Evolutionary conservation across 2,113 vertebrate genomes (phyloP), one percentile per base, ranked within the genome.

Genomic region (Ailurus styani): DNA sequence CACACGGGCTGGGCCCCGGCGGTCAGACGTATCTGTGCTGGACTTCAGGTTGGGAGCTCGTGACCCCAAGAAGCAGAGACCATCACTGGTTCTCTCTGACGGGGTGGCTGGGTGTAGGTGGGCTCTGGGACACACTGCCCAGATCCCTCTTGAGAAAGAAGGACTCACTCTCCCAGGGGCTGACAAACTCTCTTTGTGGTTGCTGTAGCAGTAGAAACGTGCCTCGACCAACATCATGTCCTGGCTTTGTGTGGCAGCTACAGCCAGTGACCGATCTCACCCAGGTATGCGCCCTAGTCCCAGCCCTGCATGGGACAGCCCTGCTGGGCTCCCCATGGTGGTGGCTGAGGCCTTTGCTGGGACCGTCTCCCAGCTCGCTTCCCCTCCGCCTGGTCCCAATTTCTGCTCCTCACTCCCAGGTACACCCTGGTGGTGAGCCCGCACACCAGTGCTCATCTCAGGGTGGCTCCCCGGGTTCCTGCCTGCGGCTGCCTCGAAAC

Each of bases 1-100:
- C 42, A 14, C 25, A 4, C 0, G 10, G 7, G 23, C 79, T 75
- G 81, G 29, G 25, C 45, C 45, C n/a, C 3, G 6, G 7, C 6
- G 1, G 20, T 7, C 42, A 45, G 40, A 20, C 42, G 5, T 18
- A 2, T 1, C 70, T 1, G 0, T 3, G 6, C 75, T 5, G 5
- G 47, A 37, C 47, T 17, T 42, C 14, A n/a, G 6, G 4, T 37
- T 37, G 15, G 78, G 57, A 50, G 55, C 57, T 68, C 7, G 2
- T 29, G 64, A 27, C 21, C 72, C 2, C 23, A 7, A 10, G 73
- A 47, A 23, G 17, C 60, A 47, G 72, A 37, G 47, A 0, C 79
- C 14, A 0, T 52, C 1, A 5, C 52, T 6, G 10, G 37, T 31
- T 37, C 14, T 73, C 47, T 42, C 68, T 31, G 42, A 18, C 9